Percentiles rank a stretch among this genome's conserved stretches.
Evolutionary conservation across 1,140 invertebrate species (phyloP).

Genomic region (Andricus grossulariae): DNA sequence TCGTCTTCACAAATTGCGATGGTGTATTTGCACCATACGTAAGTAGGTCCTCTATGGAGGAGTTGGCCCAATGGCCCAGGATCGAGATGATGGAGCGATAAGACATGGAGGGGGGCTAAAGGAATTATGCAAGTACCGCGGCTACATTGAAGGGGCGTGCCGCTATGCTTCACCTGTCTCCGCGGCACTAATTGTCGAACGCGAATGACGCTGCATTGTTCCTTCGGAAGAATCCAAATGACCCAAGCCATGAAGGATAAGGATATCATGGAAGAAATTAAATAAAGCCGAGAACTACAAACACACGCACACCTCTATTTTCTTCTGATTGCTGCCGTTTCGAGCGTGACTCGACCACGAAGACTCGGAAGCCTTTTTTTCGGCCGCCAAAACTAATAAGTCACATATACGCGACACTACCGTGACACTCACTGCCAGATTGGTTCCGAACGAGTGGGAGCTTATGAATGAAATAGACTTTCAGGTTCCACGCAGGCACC

Average conservation of each 20-base stretch:
- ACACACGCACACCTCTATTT: too few relatives aligned
- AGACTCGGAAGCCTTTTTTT: constrained; percentile 24
- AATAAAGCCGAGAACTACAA: too few relatives aligned
- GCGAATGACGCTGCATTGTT: constrained; percentile 43
- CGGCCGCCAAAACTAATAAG: too few relatives aligned
- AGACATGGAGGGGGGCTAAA: constrained; percentile 37
- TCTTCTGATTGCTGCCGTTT: too few relatives aligned
- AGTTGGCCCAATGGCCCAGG: constrained; percentile 46
- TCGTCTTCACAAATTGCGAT: constrained; percentile 13
- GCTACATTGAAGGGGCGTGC: constrained; percentile 55
- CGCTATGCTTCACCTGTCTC: constrained; percentile 50
- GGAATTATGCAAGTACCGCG: constrained; percentile 48
- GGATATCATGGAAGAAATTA: background rate
- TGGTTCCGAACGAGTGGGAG: background rate
- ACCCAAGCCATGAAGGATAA: background rate
- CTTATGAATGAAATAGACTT: constrained; percentile 31
- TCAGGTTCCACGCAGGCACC: constrained; percentile 30
- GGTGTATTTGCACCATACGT: constrained; percentile 9
- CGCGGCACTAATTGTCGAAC: constrained; percentile 50
- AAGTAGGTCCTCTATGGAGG: constrained; percentile 6
- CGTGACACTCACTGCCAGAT: background rate
- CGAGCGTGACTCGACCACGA: background rate
- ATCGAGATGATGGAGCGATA: constrained; percentile 48
- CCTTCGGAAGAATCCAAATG: constrained; percentile 13
- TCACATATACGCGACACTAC: too few relatives aligned